These are phyloP conservation scores for Leptopilina drosophilae DNA, from an alignment of 2,888 invertebrate species.

Conservation along the genomic window DNA sequence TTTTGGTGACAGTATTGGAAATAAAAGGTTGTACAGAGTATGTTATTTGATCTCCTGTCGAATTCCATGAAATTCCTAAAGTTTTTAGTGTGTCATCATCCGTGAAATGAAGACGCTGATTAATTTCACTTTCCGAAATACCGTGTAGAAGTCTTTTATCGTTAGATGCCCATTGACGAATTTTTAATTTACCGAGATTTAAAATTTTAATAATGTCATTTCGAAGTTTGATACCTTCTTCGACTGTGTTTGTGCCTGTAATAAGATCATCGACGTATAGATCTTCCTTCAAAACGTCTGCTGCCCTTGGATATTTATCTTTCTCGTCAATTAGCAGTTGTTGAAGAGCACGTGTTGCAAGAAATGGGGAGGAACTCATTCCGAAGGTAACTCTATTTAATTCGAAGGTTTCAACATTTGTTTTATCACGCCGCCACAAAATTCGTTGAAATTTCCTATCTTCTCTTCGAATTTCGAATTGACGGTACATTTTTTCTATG, in stretches of 20 bases:
- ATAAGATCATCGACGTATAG: conserved; percentile 47
- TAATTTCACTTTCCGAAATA: neutral
- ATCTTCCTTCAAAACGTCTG: conserved; percentile 11
- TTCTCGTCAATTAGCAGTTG: conserved; percentile 45
- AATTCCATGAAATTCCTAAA: conserved; percentile 27
- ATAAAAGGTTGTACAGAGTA: conserved; percentile 25
- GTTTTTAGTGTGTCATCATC: neutral
- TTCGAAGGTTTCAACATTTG: conserved; percentile 20
- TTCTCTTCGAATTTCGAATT: conserved; percentile 34
- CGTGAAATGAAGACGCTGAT: neutral
- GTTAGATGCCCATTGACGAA: conserved; percentile 37
- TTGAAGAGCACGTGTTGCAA: conserved; percentile 50
- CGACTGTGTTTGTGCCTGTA: neutral
- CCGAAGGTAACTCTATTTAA: conserved; percentile 54
- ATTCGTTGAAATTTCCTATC: conserved; percentile 46
- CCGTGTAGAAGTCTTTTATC: neutral
- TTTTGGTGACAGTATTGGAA: conserved; percentile 28
- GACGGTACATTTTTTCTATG: conserved; percentile 40
- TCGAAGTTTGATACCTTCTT: neutral
- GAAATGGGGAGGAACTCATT: conserved; percentile 46
- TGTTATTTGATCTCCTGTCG: conserved; percentile 21
- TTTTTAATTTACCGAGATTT: conserved; percentile 17
- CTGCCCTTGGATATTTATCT: conserved; percentile 41
- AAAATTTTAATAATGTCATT: neutral
- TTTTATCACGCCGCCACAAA: conserved; percentile 42